A percentile compares a stretch with the other conserved stretches of the same genome.
phyloP scores from a whole-genome alignment of 2,797 vertebrate genomes.

The Bucorvus abyssinicus region DNA sequence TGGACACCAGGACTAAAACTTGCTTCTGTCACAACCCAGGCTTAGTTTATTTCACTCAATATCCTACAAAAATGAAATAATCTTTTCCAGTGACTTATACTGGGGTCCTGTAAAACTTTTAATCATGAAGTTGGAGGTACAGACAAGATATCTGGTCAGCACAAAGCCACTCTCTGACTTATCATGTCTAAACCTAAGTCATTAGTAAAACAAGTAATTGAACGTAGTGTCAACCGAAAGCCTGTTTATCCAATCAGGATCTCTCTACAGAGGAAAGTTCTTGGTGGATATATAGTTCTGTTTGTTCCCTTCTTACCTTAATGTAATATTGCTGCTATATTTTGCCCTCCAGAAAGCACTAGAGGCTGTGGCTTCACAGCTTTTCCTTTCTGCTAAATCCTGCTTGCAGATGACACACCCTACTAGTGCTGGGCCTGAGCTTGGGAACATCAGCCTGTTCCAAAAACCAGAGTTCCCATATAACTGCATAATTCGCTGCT shows the following conservation, averaged over 20 bases:
- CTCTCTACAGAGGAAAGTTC: background rate
- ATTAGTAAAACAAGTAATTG: background rate
- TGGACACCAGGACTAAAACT: background rate
- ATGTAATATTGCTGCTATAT: background rate
- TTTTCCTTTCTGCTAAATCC: constrained; percentile 22
- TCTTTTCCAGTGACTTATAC: background rate
- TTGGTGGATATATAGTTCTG: background rate
- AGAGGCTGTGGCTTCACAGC: background rate
- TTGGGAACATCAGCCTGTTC: constrained; percentile 72
- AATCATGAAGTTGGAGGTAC: background rate
- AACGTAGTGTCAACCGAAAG: background rate
- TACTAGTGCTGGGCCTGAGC: constrained; percentile 39
- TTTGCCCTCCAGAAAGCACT: constrained; percentile 18
- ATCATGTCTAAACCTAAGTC: background rate
- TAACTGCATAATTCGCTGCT: constrained; percentile 62
- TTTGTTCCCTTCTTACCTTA: background rate
- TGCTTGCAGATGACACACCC: constrained; percentile 60
- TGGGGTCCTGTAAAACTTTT: background rate
- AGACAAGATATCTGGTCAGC: background rate
- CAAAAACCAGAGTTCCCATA: constrained; percentile 75
- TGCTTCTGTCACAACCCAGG: background rate
- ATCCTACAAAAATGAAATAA: background rate
- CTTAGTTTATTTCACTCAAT: background rate
- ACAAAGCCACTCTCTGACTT: background rate
- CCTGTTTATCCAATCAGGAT: background rate